Base-by-base conservation (phyloP, 2,888 invertebrate species). In the Oscheius sp. region DNA sequence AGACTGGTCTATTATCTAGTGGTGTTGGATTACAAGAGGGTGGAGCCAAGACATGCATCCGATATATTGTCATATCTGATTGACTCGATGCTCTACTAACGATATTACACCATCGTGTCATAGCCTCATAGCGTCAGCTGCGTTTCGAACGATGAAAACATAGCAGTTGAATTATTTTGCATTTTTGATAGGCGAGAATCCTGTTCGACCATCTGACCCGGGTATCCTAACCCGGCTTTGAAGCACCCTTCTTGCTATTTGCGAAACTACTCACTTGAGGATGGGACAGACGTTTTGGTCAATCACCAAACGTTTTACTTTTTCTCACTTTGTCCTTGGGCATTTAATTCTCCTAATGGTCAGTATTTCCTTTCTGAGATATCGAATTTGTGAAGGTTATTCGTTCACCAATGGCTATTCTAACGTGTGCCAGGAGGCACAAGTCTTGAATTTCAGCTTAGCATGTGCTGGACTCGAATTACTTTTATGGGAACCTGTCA, bases 41-140 rank as follows among this genome's bases (percentile, higher is more conserved):
- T n/a, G 2, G 12, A 17, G n/a, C 2, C 14, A 41, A 6, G 4
- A 41, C 41, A 41, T 4, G 41, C n/a, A 41, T 4, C 41, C 14
- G 41, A 41, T 36, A 36, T 14, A 41, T 20, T 12, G 41, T 41
- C 41, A 41, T 41, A 6, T 41, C 20, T 3, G 41, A 17, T 41
- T 14, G 41, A 12, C 41, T 41, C 41, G 41, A 12, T 17, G 14
- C 41, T 36, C 41, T 20, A 4, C 36, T 54, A 59, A 59, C 59
- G 44, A 59, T 59, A 44, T 59, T 59, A 59, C 59, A 59, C n/a
- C 59, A 30, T 44, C 44, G 59, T 59, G 59, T 59, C 59, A 59
- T 59, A 44, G 59, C 59, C 44, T 38, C n/a, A n/a, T 44, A 24
- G 59, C 59, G 59, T 44, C 59, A 59, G 59, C 59, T 59, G 59